phyloP scores from a whole-genome alignment of 2,888 invertebrate species.

The Pyrgus malvae region DNA sequence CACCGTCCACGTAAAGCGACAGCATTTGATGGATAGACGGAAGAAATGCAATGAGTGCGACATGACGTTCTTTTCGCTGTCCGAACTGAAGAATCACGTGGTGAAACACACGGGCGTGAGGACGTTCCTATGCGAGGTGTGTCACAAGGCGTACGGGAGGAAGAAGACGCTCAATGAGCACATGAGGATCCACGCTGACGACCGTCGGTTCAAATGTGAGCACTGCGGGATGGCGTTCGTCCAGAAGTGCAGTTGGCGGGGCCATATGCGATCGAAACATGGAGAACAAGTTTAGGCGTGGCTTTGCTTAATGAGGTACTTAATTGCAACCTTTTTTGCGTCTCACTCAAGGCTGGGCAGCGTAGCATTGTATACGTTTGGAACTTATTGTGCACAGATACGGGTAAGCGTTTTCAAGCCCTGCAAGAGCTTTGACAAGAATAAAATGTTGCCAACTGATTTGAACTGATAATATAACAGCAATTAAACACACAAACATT shows the following conservation, averaged over 20 bases:
- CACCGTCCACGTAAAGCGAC: constrained; percentile 52
- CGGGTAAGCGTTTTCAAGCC: no score
- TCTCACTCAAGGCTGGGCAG: no score
- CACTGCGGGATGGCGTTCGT: constrained; percentile 43
- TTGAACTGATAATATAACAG: no score
- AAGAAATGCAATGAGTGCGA: constrained; percentile 42
- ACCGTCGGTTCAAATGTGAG: constrained; percentile 41
- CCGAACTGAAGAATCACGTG: constrained; percentile 55
- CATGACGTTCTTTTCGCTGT: constrained; percentile 52
- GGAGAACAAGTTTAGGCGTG: constrained; percentile 38
- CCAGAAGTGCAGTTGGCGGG: constrained; percentile 43
- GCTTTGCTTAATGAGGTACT: no score
- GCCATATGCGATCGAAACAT: constrained; percentile 48
- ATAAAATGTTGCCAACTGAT: no score
- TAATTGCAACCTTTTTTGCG: no score
- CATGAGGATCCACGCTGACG: constrained; percentile 46
- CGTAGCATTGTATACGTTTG: no score
- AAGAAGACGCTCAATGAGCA: constrained; percentile 46
- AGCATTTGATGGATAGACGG: constrained; percentile 54
- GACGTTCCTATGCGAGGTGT: constrained; percentile 56
- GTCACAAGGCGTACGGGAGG: constrained; percentile 51
- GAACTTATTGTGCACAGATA: no score
- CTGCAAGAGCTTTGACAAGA: no score
- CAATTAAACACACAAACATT: no score
- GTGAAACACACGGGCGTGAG: constrained; percentile 55